Evolutionary conservation across 2,797 vertebrate species (phyloP).

Genomic region (Oryzias dopingdopingensis): DNA sequence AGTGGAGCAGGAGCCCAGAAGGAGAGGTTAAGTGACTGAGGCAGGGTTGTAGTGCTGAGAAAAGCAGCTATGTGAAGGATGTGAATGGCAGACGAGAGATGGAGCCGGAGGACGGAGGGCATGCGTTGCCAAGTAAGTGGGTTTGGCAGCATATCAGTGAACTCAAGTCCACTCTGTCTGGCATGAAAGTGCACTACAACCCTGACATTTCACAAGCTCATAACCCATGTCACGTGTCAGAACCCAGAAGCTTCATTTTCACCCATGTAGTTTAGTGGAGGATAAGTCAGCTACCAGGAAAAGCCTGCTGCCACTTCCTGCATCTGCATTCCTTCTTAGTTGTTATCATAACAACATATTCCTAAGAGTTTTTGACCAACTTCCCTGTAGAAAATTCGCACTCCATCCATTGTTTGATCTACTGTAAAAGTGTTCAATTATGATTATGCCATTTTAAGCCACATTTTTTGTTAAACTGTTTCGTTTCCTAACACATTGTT

Average conservation of each 20-base stretch:
- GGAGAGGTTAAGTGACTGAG: slow-evolving; percentile 42
- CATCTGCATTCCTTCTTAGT: not conserved
- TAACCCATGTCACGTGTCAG: slow-evolving; percentile 31
- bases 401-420: no score
- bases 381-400: no score
- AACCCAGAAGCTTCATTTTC: slow-evolving; percentile 21
- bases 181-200: slow-evolving; percentile 66
- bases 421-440: no score
- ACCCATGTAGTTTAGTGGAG: slow-evolving; percentile 12
- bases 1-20: slow-evolving; percentile 19
- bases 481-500: no score
- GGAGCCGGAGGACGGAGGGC: slow-evolving; percentile 38
- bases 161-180: slow-evolving; percentile 70
- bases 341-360: slow-evolving; percentile 12
- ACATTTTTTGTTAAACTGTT: no score
- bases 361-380: no score
- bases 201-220: slow-evolving; percentile 46
- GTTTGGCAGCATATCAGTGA: slow-evolving; percentile 64
- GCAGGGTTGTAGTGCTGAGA: slow-evolving; percentile 28
- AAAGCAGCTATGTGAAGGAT: slow-evolving; percentile 43
- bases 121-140: slow-evolving; percentile 63
- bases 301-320: slow-evolving; percentile 6
- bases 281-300: slow-evolving; percentile 1
- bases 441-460: no score
- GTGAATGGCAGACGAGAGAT: slow-evolving; percentile 22